Percentiles rank a stretch among this genome's conserved stretches.
phyloP scores from a whole-genome alignment of 2,113 vertebrate species.

The Synodontis membranacea region DNA sequence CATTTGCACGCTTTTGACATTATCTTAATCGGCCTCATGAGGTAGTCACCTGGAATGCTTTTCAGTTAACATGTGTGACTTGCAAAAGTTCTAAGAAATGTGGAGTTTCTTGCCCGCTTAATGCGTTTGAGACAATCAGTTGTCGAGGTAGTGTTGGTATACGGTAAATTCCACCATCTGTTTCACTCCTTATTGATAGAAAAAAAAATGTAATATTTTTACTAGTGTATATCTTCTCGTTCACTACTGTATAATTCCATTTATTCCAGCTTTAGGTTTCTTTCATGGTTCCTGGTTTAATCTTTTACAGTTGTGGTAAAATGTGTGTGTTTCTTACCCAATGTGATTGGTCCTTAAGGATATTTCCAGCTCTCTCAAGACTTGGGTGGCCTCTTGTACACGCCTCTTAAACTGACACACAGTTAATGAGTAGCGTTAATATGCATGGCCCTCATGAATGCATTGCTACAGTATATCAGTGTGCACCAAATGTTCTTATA shows the following conservation, averaged over 20 bases:
- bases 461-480: neutral
- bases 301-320: neutral
- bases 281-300: neutral
- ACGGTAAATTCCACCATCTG: too few relatives aligned
- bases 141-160: too few relatives aligned
- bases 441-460: neutral
- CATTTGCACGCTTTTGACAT: too few relatives aligned
- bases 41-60: too few relatives aligned
- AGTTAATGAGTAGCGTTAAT: neutral
- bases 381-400: slow-evolving; percentile 86
- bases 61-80: too few relatives aligned
- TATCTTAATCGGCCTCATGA: too few relatives aligned
- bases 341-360: slow-evolving; percentile 96
- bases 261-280: neutral
- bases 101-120: too few relatives aligned
- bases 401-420: slow-evolving; percentile 76
- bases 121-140: too few relatives aligned
- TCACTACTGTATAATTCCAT: neutral
- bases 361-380: slow-evolving; percentile 92
- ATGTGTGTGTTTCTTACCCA: slow-evolving; percentile 74
- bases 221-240: neutral
- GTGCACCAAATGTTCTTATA: neutral
- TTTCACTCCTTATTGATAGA: neutral
- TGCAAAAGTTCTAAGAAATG: too few relatives aligned
- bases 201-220: neutral